Evolutionary conservation across 2,888 invertebrate species (phyloP).

Genomic region (Drosophila nr. fundita): DNA sequence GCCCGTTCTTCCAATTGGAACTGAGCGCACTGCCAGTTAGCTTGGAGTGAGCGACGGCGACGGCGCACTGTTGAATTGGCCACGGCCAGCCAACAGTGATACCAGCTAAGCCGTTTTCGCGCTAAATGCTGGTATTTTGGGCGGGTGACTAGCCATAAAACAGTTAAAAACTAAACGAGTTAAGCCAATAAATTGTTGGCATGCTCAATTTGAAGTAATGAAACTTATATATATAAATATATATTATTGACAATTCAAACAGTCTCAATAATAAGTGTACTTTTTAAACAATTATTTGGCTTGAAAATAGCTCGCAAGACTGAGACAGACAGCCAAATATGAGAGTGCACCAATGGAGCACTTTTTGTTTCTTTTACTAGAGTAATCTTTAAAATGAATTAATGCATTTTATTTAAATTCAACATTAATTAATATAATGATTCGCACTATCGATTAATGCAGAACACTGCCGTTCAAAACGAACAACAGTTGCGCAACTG

Average conservation of each 20-base stretch:
- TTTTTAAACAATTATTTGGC: constrained; percentile 8
- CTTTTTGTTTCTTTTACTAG: not conserved
- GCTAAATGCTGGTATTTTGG: constrained; percentile 21
- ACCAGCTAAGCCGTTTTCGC: constrained; percentile 22
- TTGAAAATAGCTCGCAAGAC: constrained; percentile 11
- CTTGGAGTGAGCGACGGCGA: constrained; percentile 59
- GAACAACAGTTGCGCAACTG: constrained; percentile 49
- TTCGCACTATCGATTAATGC: constrained; percentile 35
- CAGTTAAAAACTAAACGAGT: not conserved
- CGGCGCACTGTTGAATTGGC: constrained; percentile 55
- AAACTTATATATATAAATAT: not conserved
- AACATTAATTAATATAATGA: not conserved
- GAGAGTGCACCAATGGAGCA: constrained; percentile 13
- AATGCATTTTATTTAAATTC: not conserved
- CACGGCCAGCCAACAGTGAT: constrained; percentile 39
- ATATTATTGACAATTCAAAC: not conserved
- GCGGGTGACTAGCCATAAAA: not conserved
- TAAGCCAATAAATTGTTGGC: not conserved
- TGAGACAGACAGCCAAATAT: constrained; percentile 17
- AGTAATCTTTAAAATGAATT: not conserved
- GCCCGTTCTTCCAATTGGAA: constrained; percentile 72
- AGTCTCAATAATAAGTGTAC: not conserved
- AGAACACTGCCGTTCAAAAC: constrained; percentile 28
- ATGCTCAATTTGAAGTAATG: not conserved
- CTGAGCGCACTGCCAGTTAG: constrained; percentile 54